Evolutionary conservation across 2,113 vertebrate species (phyloP).

Genomic region (Erinaceus europaeus): DNA sequence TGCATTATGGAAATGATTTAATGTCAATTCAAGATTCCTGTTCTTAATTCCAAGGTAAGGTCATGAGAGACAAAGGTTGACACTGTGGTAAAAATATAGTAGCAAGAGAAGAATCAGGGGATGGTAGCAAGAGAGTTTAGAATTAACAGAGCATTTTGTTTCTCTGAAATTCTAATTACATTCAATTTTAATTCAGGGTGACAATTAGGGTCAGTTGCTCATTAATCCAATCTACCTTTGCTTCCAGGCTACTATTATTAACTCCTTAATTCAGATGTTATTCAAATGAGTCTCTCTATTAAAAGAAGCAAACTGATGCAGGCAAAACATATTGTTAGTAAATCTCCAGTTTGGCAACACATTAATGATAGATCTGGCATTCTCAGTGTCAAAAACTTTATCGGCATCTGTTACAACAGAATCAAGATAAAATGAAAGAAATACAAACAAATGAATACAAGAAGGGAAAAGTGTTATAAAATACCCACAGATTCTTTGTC

Average conservation of each 20-base stretch:
- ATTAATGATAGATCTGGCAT: conserved; percentile 57
- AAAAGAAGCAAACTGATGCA: conserved; percentile 53
- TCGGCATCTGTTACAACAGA: conserved; percentile 66
- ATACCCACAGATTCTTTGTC: not conserved
- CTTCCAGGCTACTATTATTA: conserved; percentile 68
- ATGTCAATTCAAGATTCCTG: not conserved
- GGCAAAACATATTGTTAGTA: conserved; percentile 74
- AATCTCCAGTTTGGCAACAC: conserved; percentile 69
- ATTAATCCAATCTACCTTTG: conserved; percentile 65
- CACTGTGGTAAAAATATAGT: not conserved
- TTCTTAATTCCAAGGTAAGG: not conserved
- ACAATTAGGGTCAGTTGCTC: conserved; percentile 56
- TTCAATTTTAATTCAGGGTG: conserved; percentile 61
- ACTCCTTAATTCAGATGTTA: conserved; percentile 67
- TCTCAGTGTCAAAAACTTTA: conserved; percentile 64
- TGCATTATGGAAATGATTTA: not conserved
- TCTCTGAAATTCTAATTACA: conserved; percentile 48
- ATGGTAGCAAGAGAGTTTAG: not conserved
- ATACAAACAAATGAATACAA: conserved; percentile 39
- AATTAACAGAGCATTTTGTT: conserved; percentile 29
- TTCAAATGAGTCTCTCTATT: conserved; percentile 67
- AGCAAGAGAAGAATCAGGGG: not conserved
- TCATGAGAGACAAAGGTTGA: not conserved
- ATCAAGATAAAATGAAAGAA: conserved; percentile 40
- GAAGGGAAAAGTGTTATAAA: not conserved